Percentiles rank a stretch among this genome's conserved stretches.
phyloP scores from a whole-genome alignment of 92 coral and sea anemone species.

The Muricea muricata region DNA sequence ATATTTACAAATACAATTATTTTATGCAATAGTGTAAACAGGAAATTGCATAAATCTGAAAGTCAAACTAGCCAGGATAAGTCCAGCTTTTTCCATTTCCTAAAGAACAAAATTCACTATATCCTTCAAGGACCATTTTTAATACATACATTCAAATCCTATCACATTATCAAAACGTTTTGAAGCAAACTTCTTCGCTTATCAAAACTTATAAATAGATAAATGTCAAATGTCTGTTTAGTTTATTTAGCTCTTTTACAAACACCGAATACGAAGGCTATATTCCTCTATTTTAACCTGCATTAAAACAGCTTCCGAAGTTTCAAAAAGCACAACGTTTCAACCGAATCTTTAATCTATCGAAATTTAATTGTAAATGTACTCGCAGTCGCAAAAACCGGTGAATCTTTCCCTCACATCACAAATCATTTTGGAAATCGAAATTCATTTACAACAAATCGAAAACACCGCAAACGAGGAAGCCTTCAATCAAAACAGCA shows the following conservation, averaged over 20 bases:
- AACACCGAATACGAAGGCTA: background rate
- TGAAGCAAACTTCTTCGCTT: no score
- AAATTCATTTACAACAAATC: background rate
- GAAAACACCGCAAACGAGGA: no score
- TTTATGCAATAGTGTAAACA: background rate
- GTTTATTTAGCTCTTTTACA: background rate
- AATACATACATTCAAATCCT: no score
- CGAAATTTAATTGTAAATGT: background rate
- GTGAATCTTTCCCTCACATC: no score
- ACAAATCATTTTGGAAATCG: background rate
- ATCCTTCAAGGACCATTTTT: no score
- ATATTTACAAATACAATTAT: constrained; percentile 5
- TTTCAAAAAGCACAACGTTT: background rate
- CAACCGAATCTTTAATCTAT: background rate
- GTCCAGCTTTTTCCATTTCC: background rate
- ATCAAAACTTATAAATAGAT: background rate
- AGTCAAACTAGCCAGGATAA: no score
- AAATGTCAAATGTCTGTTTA: constrained; percentile 1
- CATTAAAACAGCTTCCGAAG: background rate
- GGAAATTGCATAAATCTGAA: background rate
- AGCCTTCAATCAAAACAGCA: no score
- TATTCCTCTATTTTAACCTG: background rate
- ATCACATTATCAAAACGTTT: no score
- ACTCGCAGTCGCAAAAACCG: background rate
- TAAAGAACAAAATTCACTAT: no score